Evolutionary conservation across 2,888 invertebrate species (phyloP).

Genomic region (Pheosia gnoma): DNA sequence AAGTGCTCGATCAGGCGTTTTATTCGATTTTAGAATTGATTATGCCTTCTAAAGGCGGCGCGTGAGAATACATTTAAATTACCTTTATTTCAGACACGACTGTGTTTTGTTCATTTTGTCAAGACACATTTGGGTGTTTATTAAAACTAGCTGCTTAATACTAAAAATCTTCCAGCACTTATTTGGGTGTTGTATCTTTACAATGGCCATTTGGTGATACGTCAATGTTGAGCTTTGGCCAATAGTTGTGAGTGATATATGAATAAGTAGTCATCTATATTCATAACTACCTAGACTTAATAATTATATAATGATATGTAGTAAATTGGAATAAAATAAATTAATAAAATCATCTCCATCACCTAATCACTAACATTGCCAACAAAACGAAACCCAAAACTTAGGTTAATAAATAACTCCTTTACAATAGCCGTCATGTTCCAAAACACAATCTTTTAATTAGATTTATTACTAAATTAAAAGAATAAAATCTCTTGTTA

Average conservation of each 20-base stretch:
- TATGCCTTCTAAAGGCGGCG: slow-evolving; percentile 27
- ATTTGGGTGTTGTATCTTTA: no score
- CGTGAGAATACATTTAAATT: slow-evolving; percentile 29
- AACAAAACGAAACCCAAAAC: neutral
- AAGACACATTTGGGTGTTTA: no score
- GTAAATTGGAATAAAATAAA: no score
- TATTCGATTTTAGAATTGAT: slow-evolving; percentile 19
- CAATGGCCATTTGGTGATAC: no score
- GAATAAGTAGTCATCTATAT: no score
- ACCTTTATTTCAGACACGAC: slow-evolving; percentile 2
- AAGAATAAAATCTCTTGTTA: slow-evolving; percentile 33
- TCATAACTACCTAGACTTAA: no score
- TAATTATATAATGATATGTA: no score
- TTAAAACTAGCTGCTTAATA: no score
- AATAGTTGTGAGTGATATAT: no score
- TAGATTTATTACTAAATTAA: slow-evolving; percentile 44
- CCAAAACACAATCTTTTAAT: slow-evolving; percentile 36
- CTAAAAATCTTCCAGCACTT: no score
- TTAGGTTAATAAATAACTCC: slow-evolving; percentile 1
- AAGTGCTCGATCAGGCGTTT: slow-evolving; percentile 47
- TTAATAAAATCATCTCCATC: neutral
- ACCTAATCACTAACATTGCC: neutral
- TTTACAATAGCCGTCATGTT: slow-evolving; percentile 5
- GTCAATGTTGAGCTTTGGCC: no score
- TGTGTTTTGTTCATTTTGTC: neutral